Evolutionary conservation across 2,113 vertebrate genomes (phyloP).

Genomic region (Larimichthys polyactis): DNA sequence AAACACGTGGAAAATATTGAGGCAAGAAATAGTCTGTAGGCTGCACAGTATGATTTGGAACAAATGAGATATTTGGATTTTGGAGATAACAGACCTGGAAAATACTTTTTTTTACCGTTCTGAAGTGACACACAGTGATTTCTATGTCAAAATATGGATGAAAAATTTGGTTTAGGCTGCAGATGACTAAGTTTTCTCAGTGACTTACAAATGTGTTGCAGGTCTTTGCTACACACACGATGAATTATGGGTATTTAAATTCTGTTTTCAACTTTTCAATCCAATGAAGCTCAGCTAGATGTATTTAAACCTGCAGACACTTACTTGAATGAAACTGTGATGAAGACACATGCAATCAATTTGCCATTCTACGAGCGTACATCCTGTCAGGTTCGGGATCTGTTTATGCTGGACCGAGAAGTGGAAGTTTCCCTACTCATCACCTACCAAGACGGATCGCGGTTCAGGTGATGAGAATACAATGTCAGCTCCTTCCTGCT

Average conservation of each 20-base stretch:
- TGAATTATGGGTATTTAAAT: background rate
- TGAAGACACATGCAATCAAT: background rate
- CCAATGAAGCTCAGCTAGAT: background rate
- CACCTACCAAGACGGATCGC: background rate
- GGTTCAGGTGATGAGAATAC: conserved; percentile 17
- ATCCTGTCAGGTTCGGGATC: background rate
- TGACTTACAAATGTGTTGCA: background rate
- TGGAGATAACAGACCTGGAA: background rate
- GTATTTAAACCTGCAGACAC: background rate
- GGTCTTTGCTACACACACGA: background rate
- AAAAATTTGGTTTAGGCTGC: background rate
- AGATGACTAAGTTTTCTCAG: background rate
- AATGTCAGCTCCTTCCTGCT: conserved; percentile 6
- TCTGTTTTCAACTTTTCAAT: background rate
- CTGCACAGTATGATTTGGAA: background rate
- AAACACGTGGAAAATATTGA: too few species aligned
- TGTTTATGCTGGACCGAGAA: conserved; percentile 6
- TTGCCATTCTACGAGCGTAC: background rate
- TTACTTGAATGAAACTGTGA: background rate
- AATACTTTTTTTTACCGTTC: background rate
- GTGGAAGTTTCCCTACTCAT: background rate
- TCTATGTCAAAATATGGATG: too few species aligned
- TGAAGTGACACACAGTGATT: too few species aligned
- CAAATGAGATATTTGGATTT: too few species aligned
- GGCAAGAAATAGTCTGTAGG: background rate